A percentile compares a stretch with the other conserved stretches of the same genome.
Evolutionary conservation across 1,140 invertebrate genomes (phyloP).

Genomic region (Hyles vespertilio): DNA sequence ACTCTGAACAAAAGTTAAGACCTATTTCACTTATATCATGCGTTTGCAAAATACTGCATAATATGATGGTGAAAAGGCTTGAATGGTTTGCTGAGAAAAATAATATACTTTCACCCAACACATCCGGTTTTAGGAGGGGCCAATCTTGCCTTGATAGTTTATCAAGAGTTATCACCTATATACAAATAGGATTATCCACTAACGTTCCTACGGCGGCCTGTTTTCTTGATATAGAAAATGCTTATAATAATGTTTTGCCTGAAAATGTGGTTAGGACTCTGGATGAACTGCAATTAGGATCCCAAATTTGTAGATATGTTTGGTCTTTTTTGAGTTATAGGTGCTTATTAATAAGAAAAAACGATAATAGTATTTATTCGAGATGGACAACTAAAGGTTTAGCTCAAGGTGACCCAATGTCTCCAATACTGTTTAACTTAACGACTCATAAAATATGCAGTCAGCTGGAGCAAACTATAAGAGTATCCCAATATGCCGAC

Average conservation of each 20-base stretch:
- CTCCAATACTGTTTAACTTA: constrained; percentile 31
- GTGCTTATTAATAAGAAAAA: constrained; percentile 20
- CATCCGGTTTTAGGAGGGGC: constrained; percentile 29
- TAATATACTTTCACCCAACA: constrained; percentile 20
- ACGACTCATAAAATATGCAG: constrained; percentile 6
- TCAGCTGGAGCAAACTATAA: constrained; percentile 13
- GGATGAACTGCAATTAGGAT: constrained; percentile 21
- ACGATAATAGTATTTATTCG: background rate
- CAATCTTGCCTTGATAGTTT: constrained; percentile 26
- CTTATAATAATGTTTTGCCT: constrained; percentile 29
- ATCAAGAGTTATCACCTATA: constrained; percentile 17
- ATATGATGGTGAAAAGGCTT: constrained; percentile 25
- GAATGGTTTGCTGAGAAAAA: constrained; percentile 34
- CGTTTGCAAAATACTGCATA: constrained; percentile 32
- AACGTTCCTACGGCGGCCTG: constrained; percentile 25
- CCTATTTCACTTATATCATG: constrained; percentile 38
- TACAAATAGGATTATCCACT: constrained; percentile 31
- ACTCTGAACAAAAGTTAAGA: constrained; percentile 9
- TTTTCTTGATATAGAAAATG: constrained; percentile 33
- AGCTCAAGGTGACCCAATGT: constrained; percentile 33
- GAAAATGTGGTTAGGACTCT: constrained; percentile 17
- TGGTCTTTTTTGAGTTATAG: constrained; percentile 29
- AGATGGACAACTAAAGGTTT: constrained; percentile 25
- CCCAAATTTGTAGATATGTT: constrained; percentile 21
- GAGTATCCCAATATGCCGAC: constrained; percentile 27